Evolutionary conservation across 2,797 vertebrate genomes (phyloP), one percentile per base, ranked within the genome.

Genomic region (Siniperca undulata): DNA sequence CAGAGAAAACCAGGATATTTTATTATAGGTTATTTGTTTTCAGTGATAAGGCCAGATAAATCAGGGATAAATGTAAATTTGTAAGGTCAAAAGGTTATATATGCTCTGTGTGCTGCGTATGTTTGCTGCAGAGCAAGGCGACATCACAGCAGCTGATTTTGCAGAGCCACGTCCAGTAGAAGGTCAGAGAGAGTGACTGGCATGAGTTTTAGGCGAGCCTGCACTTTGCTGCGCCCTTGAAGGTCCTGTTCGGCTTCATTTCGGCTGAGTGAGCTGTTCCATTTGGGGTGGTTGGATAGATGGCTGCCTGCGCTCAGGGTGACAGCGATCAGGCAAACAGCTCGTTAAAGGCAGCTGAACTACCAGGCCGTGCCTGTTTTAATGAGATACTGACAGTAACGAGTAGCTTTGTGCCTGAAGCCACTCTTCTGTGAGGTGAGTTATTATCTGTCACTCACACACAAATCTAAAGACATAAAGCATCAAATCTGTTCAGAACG

Each of bases 251-350:
- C 13, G 76, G 87, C 74, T 81, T 75, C 67, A 42, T 72, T 87
- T 86, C 42, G 17, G 78, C 87, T 86, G 90, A 88, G 72, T 50
- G 61, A 77, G 81, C 82, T 9, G 81, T 81, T 90, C 71, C 8
- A 59, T 59, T 73, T 16, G 27, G 27, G 50, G 53, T 16, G 10
- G 22, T 9, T 34, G 40, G 75, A 78, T 78, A 55, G 62, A 77
- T 52, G 70, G 17, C 53, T 13, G 77, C 67, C 67, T 64, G 62
- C 2, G 13, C 74, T 80, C 46, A 66, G 52, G 60, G 58, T 82
- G 80, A 86, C 81, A 60, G 46, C 40, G 14, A 77, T 82, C 85
- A 59, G 59, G 53, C 65, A 52, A 64, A 6, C 65, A 53, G 76
- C 76, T 88, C 79, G 61, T 90, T 87, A 83, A 42, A 81, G 62